Evolutionary conservation across 2,888 invertebrate genomes (phyloP), one percentile per base, ranked within the genome.

Genomic region (Volucella bombylans): DNA sequence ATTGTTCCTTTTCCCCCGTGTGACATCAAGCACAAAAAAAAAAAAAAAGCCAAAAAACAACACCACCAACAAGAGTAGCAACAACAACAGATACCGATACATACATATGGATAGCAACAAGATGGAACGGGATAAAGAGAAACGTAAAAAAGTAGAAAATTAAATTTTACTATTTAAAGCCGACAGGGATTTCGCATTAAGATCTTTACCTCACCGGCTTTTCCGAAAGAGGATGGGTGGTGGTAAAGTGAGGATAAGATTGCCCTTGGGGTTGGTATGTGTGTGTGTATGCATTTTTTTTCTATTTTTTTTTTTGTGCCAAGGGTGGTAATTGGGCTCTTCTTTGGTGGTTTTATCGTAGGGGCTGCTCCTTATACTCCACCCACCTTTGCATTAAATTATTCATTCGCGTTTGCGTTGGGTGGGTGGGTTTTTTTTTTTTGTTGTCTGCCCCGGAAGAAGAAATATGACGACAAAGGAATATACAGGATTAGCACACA

Each of bases 91-190:
- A 11, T 45, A 52, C 12, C 15, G n/a, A 64, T 52, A 9, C n/a
- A 43, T 47, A 45, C n/a, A n/a, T n/a, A n/a, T n/a, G n/a, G n/a
- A n/a, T 9, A 18, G 18, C 11, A 43, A 41, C 12, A 54, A 43
- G 14, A 55, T 11, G 65, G 14, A 31, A 15, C 50, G 8, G 15
- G 12, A 61, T 3, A n/a, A 39, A 12, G 43, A 12, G 43, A 43
- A n/a, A 68, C 11, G 8, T 15, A 43, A 61, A 74, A 55, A 64
- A 57, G 61, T 49, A 54, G 67, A 67, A 72, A 77, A 64, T 67
- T 59, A 82, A 82, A 72, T 79, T 79, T 79, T 72, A 79, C 79
- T 79, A 79, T 79, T 79, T 79, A 79, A 72, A 79, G 79, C 61
- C 79, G 76, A 76, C 76, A 81, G 68, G 76, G 81, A 81, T 76